Percentiles rank a stretch among this genome's conserved stretches.
Evolutionary conservation across 2,113 vertebrate species (phyloP).

Genomic region (Probosciger aterrimus): DNA sequence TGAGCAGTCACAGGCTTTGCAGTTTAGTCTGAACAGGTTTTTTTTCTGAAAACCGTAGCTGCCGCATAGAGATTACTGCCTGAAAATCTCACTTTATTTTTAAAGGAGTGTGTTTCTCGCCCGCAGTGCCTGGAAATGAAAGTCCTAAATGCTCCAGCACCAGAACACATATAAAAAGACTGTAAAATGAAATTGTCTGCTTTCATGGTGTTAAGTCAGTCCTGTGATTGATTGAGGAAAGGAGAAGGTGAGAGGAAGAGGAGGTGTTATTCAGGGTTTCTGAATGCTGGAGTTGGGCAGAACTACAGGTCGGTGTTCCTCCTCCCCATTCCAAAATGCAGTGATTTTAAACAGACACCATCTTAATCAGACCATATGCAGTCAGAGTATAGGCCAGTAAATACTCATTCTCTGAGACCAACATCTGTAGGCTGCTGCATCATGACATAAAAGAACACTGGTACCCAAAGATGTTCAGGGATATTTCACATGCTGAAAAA

Average conservation of each 20-base stretch:
- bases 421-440: not conserved
- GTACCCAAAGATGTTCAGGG: not conserved
- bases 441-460: not conserved
- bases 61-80: not conserved
- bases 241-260: not conserved
- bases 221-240: conserved; percentile 38
- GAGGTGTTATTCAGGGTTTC: conserved; percentile 16
- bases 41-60: conserved; percentile 9
- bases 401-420: not conserved
- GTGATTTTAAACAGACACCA: not conserved
- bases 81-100: conserved; percentile 61
- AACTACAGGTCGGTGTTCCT: not conserved
- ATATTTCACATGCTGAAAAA: not conserved
- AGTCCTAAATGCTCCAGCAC: conserved; percentile 53
- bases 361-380: not conserved
- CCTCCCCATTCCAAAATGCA: not conserved
- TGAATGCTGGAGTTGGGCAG: not conserved
- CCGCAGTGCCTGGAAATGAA: conserved; percentile 59
- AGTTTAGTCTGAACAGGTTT: not conserved
- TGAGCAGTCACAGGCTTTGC: conserved; percentile 21
- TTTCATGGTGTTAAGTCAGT: conserved; percentile 54
- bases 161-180: conserved; percentile 53
- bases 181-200: conserved; percentile 58
- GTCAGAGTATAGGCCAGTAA: not conserved
- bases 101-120: conserved; percentile 50